Conservation (phyloP, 2,113 vertebrate genomes). For the Bucco capensis region DNA sequence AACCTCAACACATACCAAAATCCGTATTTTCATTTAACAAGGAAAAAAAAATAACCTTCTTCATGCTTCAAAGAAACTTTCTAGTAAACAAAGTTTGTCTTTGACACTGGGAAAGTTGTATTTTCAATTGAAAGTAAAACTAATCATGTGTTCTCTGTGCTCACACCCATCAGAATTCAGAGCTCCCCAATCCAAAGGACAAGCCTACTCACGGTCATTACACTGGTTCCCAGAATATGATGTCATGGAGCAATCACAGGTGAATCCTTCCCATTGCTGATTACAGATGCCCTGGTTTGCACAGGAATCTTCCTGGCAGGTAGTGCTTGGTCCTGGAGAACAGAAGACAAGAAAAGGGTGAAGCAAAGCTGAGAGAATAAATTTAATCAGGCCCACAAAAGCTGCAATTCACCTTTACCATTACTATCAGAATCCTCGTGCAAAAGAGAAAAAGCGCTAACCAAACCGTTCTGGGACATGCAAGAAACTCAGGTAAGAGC, state of each 20-base stretch:
- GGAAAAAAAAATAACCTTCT: background rate
- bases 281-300: constrained; percentile 96
- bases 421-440: background rate
- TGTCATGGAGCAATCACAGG: constrained; percentile 97
- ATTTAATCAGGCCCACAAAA: background rate
- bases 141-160: background rate
- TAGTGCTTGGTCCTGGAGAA: constrained; percentile 87
- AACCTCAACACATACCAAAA: background rate
- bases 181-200: background rate
- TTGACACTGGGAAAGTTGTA: background rate
- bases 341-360: background rate
- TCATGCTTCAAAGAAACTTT: background rate
- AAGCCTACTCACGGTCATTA: constrained; percentile 92
- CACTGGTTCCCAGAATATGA: constrained; percentile 93
- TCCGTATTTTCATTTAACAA: background rate
- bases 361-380: background rate
- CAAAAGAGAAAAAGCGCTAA: constrained; percentile 17
- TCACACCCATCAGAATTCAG: background rate
- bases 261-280: constrained; percentile 98
- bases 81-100: background rate
- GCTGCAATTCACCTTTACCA: background rate
- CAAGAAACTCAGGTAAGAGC: constrained; percentile 44
- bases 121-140: background rate
- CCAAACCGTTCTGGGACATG: constrained; percentile 34
- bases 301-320: constrained; percentile 97